Percentiles rank a stretch among this genome's conserved stretches.
These are phyloP conservation scores for Mus minutoides DNA, from an alignment of 2,797 vertebrate genomes.

Conservation along the genomic window DNA sequence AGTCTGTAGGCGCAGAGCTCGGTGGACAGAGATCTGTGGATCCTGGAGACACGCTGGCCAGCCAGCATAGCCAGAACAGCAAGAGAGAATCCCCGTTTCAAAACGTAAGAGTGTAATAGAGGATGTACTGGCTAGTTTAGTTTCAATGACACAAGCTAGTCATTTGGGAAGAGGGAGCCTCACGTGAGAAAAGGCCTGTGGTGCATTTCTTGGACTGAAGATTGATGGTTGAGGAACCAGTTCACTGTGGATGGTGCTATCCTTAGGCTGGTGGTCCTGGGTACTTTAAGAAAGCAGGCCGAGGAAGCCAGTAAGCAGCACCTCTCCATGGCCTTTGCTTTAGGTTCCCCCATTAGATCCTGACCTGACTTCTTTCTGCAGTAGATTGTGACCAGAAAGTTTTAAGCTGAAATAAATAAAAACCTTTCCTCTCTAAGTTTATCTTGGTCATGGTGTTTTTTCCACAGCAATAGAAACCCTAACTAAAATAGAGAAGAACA, in stretches of 20 bases:
- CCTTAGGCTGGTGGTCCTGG: neutral
- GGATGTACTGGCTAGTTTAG: no score
- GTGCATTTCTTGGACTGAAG: neutral
- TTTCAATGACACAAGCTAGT: neutral
- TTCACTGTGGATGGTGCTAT: neutral
- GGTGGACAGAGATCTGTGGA: no score
- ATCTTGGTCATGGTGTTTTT: neutral
- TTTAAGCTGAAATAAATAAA: neutral
- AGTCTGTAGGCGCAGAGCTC: neutral
- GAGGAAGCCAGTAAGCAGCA: neutral
- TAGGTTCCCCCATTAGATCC: neutral
- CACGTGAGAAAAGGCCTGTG: neutral
- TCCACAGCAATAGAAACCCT: neutral
- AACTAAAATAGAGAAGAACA: neutral
- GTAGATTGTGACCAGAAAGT: neutral
- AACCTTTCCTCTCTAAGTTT: neutral
- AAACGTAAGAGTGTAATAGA: neutral
- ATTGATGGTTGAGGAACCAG: neutral
- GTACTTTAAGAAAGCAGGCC: neutral
- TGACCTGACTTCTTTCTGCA: neutral
- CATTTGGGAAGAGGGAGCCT: neutral
- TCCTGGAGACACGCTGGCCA: neutral
- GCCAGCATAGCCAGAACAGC: neutral
- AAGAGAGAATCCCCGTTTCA: neutral
- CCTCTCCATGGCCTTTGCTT: neutral